These are phyloP conservation scores for Phyllotreta cruciferae DNA, from an alignment of 2,888 invertebrate genomes.

Conservation along the genomic window DNA sequence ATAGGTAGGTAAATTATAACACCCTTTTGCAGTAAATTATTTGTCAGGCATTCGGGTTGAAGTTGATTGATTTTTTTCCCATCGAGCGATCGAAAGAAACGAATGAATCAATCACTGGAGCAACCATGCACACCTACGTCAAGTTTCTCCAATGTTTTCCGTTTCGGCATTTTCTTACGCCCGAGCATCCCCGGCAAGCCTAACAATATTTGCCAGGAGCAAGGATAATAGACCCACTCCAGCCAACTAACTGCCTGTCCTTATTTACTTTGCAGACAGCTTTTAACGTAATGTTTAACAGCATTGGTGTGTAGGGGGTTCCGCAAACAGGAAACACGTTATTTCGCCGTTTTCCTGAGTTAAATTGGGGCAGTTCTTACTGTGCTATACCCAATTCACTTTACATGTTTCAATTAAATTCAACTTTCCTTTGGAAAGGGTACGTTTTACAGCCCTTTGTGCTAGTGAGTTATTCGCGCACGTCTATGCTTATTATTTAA, in stretches of 20 bases:
- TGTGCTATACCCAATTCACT: not conserved
- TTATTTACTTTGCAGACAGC: constrained; percentile 14
- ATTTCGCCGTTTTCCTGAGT: not conserved
- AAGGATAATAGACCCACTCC: constrained; percentile 16
- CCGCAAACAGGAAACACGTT: not conserved
- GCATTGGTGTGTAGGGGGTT: not conserved
- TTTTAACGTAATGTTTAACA: constrained; percentile 14
- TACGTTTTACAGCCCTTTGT: too few relatives aligned
- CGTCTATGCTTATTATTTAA: too few relatives aligned
- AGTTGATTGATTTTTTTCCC: too few relatives aligned
- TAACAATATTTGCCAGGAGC: constrained; percentile 18
- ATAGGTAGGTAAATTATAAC: too few relatives aligned
- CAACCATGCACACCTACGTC: constrained; percentile 2
- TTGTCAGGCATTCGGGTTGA: too few relatives aligned
- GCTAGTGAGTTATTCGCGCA: too few relatives aligned
- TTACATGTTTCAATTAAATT: too few relatives aligned
- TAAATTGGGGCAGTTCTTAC: not conserved
- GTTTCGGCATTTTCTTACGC: not conserved
- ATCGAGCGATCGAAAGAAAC: not conserved
- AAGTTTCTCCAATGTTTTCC: constrained; percentile 13
- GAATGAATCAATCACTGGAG: constrained; percentile 2
- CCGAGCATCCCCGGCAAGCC: constrained; percentile 1
- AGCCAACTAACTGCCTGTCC: constrained; percentile 12
- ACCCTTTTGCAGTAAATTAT: too few relatives aligned
- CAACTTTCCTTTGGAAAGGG: too few relatives aligned